Evolutionary conservation across 2,888 invertebrate species (phyloP).

Genomic region (Chirona hameri): DNA sequence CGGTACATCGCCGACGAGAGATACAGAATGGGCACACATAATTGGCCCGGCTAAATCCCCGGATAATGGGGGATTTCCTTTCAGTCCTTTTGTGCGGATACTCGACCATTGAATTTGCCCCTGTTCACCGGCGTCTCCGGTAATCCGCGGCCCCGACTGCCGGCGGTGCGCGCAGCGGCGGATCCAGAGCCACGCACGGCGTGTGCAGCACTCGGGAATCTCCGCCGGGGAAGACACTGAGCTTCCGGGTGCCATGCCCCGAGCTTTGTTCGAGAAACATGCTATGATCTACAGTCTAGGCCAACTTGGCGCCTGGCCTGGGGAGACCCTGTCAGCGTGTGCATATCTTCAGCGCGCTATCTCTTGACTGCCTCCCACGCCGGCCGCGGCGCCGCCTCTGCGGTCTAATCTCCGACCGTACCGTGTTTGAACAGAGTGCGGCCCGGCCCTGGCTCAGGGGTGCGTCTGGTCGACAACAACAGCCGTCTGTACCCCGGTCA

Average conservation of each 20-base stretch:
- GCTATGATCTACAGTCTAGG: too few relatives aligned
- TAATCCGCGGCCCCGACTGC: background rate
- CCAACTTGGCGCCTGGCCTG: too few relatives aligned
- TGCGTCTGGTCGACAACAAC: background rate
- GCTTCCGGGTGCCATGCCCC: too few relatives aligned
- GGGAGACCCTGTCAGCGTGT: too few relatives aligned
- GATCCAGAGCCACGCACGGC: background rate
- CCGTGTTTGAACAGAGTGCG: background rate
- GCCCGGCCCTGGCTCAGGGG: background rate
- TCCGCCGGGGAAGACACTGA: too few relatives aligned
- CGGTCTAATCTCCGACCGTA: background rate
- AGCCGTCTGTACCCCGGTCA: background rate
- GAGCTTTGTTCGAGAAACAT: too few relatives aligned
- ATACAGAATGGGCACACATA: background rate
- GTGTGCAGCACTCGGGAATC: background rate
- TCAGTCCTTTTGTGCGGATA: background rate
- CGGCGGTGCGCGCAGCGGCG: background rate
- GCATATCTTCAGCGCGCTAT: too few relatives aligned
- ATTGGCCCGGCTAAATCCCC: background rate
- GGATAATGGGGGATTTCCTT: slow-evolving; percentile 27
- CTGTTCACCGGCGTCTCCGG: background rate
- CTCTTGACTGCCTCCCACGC: background rate
- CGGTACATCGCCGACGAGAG: background rate
- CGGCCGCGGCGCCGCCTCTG: background rate
- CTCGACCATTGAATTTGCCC: background rate